These are phyloP conservation scores for Gasterosteus aculeatus DNA, from an alignment of 2,113 vertebrate species.

Conservation along the genomic window DNA sequence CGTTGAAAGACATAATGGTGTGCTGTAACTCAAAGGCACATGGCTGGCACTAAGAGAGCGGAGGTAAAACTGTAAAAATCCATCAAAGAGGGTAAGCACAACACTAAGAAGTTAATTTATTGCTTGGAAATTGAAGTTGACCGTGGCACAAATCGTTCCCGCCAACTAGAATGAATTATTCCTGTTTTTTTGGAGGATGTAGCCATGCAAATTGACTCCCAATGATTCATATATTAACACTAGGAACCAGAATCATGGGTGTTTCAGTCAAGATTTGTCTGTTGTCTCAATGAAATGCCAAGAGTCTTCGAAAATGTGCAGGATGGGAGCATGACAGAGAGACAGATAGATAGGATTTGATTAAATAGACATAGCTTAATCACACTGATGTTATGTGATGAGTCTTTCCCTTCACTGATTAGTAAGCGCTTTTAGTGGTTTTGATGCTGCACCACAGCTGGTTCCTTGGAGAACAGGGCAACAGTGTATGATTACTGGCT, in stretches of 20 bases:
- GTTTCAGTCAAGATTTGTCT: constrained; percentile 19
- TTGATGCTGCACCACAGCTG: not conserved
- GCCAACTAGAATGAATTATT: constrained; percentile 53
- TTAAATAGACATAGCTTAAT: not conserved
- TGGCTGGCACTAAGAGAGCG: constrained; percentile 21
- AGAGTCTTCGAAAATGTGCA: not conserved
- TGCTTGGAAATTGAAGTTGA: constrained; percentile 38
- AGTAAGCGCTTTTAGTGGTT: not conserved
- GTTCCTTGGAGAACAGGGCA: not conserved
- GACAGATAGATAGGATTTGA: not conserved
- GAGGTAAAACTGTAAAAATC: constrained; percentile 53
- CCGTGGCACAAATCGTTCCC: constrained; percentile 40
- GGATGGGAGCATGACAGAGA: no score
- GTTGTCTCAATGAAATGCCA: not conserved
- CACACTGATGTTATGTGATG: constrained; percentile 5
- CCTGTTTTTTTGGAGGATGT: constrained; percentile 24
- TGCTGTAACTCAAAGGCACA: constrained; percentile 27
- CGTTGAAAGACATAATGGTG: constrained; percentile 4
- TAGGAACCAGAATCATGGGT: constrained; percentile 1
- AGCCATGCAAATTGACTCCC: constrained; percentile 18
- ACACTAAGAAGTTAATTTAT: constrained; percentile 48
- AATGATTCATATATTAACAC: constrained; percentile 11
- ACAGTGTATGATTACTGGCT: not conserved
- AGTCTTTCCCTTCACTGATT: constrained; percentile 1
- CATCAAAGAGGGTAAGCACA: constrained; percentile 41